Evolutionary conservation across 2,888 invertebrate genomes (phyloP).

Genomic region (Apantesis nais): DNA sequence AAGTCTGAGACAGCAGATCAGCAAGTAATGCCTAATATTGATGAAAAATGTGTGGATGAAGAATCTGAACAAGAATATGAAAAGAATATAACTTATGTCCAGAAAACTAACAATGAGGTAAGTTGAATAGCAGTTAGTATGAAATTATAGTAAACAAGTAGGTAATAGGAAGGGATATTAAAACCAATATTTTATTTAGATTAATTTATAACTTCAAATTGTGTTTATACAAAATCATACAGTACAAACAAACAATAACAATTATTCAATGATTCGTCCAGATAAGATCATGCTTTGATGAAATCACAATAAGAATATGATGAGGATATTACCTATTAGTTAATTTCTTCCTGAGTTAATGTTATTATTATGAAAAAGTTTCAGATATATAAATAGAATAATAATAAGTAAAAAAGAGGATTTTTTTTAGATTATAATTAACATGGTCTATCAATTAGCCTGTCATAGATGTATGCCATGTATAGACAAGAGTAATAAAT

Average conservation of each 20-base stretch:
- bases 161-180: too few species aligned
- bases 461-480: too few species aligned
- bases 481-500: too few species aligned
- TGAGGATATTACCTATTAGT: not conserved
- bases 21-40: constrained; percentile 27
- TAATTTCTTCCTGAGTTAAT: not conserved
- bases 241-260: not conserved
- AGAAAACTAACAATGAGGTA: constrained; percentile 36
- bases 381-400: not conserved
- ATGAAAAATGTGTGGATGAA: constrained; percentile 43
- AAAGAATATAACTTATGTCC: constrained; percentile 30
- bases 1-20: constrained; percentile 49
- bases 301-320: not conserved
- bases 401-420: not conserved
- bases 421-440: too few species aligned
- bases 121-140: constrained; percentile 5
- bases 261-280: not conserved
- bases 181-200: not conserved
- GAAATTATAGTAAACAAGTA: not conserved
- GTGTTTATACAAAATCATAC: not conserved
- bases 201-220: not conserved
- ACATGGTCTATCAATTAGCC: too few species aligned
- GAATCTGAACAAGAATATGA: constrained; percentile 30
- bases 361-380: not conserved
- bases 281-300: not conserved